phyloP scores from a whole-genome alignment of 2,797 vertebrate genomes.

The Amblyraja radiata region DNA sequence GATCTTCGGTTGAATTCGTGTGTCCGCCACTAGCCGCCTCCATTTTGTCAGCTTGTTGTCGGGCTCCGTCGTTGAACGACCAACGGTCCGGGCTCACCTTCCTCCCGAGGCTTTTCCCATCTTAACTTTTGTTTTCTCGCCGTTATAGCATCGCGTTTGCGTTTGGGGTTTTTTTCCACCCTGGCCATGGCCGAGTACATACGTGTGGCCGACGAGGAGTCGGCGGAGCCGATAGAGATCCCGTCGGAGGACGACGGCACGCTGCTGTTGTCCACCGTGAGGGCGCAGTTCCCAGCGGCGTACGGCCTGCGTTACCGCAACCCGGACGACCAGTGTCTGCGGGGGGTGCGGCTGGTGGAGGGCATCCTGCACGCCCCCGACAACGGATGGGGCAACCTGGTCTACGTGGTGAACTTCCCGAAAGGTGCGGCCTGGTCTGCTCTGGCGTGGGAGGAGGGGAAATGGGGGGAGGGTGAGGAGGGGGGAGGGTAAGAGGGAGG shows the following conservation, averaged over 20 bases:
- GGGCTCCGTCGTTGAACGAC: too few relatives aligned
- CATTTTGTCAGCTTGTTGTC: conserved; percentile 50
- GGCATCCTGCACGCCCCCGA: conserved; percentile 89
- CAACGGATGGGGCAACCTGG: conserved; percentile 87
- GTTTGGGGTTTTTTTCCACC: background rate
- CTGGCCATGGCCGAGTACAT: conserved; percentile 88
- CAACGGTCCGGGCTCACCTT: too few relatives aligned
- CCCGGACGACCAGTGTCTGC: conserved; percentile 92
- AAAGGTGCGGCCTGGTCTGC: conserved; percentile 69
- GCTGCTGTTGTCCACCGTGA: conserved; percentile 83
- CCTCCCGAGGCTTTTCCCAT: too few relatives aligned
- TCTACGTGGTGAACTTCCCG: conserved; percentile 95
- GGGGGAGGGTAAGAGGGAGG: too few relatives aligned
- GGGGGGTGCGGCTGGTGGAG: conserved; percentile 89
- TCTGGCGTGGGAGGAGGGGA: too few relatives aligned
- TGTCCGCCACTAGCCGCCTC: conserved; percentile 44
- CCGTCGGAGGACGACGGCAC: conserved; percentile 97
- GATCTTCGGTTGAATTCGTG: conserved; percentile 32
- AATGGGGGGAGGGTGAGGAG: too few relatives aligned
- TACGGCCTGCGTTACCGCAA: conserved; percentile 91
- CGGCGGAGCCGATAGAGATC: conserved; percentile 95
- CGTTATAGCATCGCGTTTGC: too few relatives aligned
- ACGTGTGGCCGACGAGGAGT: conserved; percentile 93
- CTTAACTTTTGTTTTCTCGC: too few relatives aligned
- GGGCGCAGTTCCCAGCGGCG: conserved; percentile 92